Evolutionary conservation across 2,797 vertebrate species (phyloP).

Genomic region (Spinus olivaceus): DNA sequence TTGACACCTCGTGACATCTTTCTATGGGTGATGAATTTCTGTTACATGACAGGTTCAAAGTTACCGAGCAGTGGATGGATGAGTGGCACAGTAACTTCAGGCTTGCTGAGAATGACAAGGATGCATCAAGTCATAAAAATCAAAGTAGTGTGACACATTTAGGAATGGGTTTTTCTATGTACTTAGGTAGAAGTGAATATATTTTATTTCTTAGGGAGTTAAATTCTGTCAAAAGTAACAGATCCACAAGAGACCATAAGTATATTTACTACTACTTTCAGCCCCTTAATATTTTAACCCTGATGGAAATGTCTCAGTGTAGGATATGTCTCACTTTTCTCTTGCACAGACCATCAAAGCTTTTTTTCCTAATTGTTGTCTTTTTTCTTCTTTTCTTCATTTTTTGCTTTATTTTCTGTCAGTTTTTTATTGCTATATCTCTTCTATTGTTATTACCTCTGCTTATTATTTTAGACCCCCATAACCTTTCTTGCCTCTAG

Average conservation of each 20-base stretch:
- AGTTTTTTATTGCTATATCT: not conserved
- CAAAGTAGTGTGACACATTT: not conserved
- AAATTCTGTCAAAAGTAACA: not conserved
- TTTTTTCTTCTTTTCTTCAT: not conserved
- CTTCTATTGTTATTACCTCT: not conserved
- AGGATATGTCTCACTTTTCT: not conserved
- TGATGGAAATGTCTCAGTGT: not conserved
- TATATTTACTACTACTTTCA: not conserved
- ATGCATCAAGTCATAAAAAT: conserved; percentile 49
- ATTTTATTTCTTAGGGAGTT: not conserved
- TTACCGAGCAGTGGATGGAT: conserved; percentile 52
- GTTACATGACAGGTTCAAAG: conserved; percentile 63
- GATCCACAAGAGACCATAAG: not conserved
- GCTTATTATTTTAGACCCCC: not conserved
- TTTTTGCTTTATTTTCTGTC: not conserved
- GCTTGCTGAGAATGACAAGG: conserved; percentile 42
- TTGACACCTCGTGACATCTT: conserved; percentile 67
- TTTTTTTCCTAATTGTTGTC: not conserved
- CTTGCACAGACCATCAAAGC: not conserved
- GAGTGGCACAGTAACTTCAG: conserved; percentile 48
- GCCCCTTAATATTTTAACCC: not conserved
- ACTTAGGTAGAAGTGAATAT: not conserved
- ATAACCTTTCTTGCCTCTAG: not conserved
- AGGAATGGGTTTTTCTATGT: not conserved
- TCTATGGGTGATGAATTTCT: conserved; percentile 65